A percentile compares a stretch with the other conserved stretches of the same genome.
Conservation (phyloP, 53 echinoderm and acorn worm species). For the Actinopyga echinites region DNA sequence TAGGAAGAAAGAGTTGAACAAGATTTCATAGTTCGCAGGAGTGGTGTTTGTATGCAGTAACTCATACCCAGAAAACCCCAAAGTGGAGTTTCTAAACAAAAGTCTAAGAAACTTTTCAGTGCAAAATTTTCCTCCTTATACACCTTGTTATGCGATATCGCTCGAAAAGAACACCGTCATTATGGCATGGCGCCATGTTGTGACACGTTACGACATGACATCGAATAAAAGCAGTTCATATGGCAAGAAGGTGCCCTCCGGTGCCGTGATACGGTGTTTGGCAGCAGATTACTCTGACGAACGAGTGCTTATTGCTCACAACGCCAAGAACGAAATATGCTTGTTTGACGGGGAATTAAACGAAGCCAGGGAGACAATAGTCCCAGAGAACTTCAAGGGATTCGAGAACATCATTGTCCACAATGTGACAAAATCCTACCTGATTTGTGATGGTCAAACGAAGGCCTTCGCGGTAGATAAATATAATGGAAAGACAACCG, state of each 20-base stretch:
- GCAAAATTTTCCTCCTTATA: slow-evolving; percentile 13
- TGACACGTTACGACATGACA: neutral
- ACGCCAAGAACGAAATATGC: neutral
- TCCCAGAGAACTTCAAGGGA: neutral
- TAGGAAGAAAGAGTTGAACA: too few species aligned
- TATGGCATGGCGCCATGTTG: slow-evolving; percentile 30
- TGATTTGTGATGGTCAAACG: slow-evolving; percentile 10
- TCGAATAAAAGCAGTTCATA: slow-evolving; percentile 8
- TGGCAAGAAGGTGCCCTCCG: slow-evolving; percentile 11
- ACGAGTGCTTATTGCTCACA: slow-evolving; percentile 10
- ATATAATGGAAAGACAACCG: neutral
- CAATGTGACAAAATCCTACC: neutral
- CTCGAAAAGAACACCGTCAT: slow-evolving; percentile 15
- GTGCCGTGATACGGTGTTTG: neutral
- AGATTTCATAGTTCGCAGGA: too few species aligned
- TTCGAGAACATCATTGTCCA: neutral
- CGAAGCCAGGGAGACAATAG: slow-evolving; percentile 1
- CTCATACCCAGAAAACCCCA: too few species aligned
- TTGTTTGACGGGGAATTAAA: slow-evolving; percentile 18
- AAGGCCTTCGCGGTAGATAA: slow-evolving; percentile 23
- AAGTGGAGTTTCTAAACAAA: too few species aligned
- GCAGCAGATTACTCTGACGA: slow-evolving; percentile 8
- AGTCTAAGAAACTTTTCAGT: slow-evolving; percentile 43
- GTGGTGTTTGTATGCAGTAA: too few species aligned
- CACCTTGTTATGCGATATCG: slow-evolving; percentile 13